phyloP scores from a whole-genome alignment of 2,888 invertebrate species.

The Eremobia ochroleuca region DNA sequence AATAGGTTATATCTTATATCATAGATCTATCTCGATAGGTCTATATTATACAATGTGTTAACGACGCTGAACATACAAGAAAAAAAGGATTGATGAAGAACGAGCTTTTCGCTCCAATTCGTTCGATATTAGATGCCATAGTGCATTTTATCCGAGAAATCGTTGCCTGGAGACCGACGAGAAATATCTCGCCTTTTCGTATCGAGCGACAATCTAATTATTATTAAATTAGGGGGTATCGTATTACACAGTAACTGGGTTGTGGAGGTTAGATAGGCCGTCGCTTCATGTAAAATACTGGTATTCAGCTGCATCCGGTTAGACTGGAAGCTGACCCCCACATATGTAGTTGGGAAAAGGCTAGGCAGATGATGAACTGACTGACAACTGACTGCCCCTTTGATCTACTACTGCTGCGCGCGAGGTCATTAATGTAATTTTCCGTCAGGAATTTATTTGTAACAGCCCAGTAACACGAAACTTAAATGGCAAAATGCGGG shows the following conservation, averaged over 20 bases:
- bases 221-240: no score
- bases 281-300: no score
- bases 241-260: no score
- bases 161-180: not conserved
- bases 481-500: not conserved
- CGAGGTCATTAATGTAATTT: not conserved
- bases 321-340: no score
- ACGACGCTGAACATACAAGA: not conserved
- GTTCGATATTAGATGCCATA: not conserved
- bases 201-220: not conserved
- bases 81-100: not conserved
- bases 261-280: no score
- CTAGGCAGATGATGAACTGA: no score
- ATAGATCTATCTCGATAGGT: not conserved
- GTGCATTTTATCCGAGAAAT: not conserved
- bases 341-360: no score
- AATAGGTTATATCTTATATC: no score
- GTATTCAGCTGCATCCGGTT: no score
- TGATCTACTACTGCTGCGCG: not conserved
- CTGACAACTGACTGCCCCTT: not conserved
- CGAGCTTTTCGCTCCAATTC: not conserved
- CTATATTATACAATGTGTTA: no score
- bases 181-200: not conserved
- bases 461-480: not conserved
- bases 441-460: not conserved